Evolutionary conservation across 2,888 invertebrate species (phyloP), one percentile per base, ranked within the genome.

Genomic region (Ischnura elegans): DNA sequence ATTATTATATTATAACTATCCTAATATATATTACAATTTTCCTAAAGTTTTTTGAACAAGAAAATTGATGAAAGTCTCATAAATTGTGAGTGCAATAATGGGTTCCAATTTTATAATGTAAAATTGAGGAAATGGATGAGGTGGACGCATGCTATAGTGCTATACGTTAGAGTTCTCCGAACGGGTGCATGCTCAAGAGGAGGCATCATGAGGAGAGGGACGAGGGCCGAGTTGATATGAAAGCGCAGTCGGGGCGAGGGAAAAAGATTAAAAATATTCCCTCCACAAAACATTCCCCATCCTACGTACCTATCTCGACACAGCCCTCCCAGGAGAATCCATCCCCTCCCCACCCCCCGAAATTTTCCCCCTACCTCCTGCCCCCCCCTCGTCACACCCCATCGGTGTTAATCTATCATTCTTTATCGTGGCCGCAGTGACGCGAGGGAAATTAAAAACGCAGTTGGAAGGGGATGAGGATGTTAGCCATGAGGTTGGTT

Each of bases 381-480:
- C n/a, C n/a, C 36, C 76, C 36, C 29, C 87, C 84, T 66, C 51
- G 61, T 87, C 93, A 76, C 94, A 66, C 66, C 90, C 93, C 94
- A 94, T 87, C 85, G 87, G 93, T 93, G 94, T 94, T 94, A 94
- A 94, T 94, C 94, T 94, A 94, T 94, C 94, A 94, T 94, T 94
- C 94, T 94, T 94, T 94, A 94, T 94, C 94, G 94, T 94, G 94
- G 85, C 55, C 94, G 86, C 93, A 93, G 94, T 94, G 94, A 94
- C 94, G 94, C 94, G 94, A 94, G 93, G 94, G 94, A 94, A 94
- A 94, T 94, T 94, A 94, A 94, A 94, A 94, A 94, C 93, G 90
- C 90, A 90, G 90, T 66, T 90, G 90, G 90, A 66, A 61, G 90
- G 90, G 43, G 90, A 51, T 55, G 61, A 13, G 61, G 13, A 36